Conservation (phyloP, 2,113 vertebrate genomes). For the Hyaena hyaena region DNA sequence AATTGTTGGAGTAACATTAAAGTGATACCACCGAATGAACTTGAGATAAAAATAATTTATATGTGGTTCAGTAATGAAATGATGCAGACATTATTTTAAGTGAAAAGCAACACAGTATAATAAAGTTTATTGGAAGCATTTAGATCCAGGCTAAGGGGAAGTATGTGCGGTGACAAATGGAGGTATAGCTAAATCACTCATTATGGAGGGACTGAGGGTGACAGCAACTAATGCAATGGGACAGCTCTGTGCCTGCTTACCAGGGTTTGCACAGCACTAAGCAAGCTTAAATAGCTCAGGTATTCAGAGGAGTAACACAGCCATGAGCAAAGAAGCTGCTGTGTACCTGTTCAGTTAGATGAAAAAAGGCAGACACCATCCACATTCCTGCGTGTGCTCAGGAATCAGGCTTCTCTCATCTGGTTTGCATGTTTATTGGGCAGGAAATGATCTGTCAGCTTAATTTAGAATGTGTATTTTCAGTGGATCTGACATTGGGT, state of each 20-base stretch:
- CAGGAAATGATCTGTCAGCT: slow-evolving; percentile 49
- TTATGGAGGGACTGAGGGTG: background rate
- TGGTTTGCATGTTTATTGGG: slow-evolving; percentile 38
- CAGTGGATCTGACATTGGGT: slow-evolving; percentile 15
- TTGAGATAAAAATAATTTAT: slow-evolving; percentile 47
- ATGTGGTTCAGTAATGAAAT: slow-evolving; percentile 12
- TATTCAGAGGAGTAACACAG: background rate
- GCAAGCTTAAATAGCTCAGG: background rate
- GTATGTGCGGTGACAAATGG: background rate
- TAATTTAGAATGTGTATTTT: slow-evolving; percentile 62
- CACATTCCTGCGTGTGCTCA: fast-evolving
- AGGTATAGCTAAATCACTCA: background rate
- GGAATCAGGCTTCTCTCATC: background rate
- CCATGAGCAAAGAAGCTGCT: background rate
- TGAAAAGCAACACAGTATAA: slow-evolving; percentile 31
- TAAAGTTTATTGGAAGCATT: slow-evolving; percentile 14
- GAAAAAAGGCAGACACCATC: background rate
- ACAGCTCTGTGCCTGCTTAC: background rate
- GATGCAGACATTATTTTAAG: slow-evolving; percentile 1
- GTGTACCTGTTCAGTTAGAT: background rate
- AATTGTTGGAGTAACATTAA: slow-evolving; percentile 41
- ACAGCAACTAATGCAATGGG: background rate
- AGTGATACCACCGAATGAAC: background rate
- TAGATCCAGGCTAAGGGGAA: background rate
- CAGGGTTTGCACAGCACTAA: background rate